Percentiles rank a stretch among this genome's conserved stretches.
Evolutionary conservation across 2,113 vertebrate genomes (phyloP).

Genomic region (Emydura subglobosa): DNA sequence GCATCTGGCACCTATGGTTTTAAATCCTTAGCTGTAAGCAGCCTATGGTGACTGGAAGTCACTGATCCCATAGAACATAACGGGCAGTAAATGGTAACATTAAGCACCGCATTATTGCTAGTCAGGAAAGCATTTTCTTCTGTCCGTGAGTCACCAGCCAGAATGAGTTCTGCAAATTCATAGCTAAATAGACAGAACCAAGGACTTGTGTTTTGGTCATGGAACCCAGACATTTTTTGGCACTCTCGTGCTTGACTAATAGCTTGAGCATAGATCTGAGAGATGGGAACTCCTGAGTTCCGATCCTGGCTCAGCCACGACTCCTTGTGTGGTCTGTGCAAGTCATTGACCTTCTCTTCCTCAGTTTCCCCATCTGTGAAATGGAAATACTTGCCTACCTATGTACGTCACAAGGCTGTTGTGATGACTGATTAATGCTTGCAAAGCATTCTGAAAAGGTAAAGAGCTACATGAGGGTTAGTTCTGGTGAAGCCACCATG

Average conservation of each 20-base stretch:
- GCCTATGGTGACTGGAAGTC: accelerated
- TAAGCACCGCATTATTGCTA: accelerated
- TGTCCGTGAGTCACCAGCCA: neutral
- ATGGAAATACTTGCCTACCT: neutral
- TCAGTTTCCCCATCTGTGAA: neutral
- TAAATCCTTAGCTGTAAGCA: accelerated
- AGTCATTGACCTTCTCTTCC: neutral
- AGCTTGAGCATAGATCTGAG: accelerated
- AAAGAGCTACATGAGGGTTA: neutral
- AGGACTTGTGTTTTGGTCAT: accelerated
- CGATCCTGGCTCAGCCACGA: neutral
- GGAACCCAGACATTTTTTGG: neutral
- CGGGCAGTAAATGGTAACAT: neutral
- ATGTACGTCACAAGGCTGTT: neutral
- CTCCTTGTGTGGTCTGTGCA: neutral
- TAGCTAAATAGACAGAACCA: neutral
- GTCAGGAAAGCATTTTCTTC: neutral
- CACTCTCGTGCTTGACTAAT: accelerated
- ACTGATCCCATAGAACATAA: neutral
- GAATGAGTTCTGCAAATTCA: neutral
- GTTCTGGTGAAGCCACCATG: accelerated
- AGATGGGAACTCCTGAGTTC: accelerated
- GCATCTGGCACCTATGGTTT: accelerated
- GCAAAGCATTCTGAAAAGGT: neutral
- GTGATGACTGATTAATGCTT: neutral